phyloP scores from a whole-genome alignment of 2,113 vertebrate genomes.

The Apeltes quadracus region DNA sequence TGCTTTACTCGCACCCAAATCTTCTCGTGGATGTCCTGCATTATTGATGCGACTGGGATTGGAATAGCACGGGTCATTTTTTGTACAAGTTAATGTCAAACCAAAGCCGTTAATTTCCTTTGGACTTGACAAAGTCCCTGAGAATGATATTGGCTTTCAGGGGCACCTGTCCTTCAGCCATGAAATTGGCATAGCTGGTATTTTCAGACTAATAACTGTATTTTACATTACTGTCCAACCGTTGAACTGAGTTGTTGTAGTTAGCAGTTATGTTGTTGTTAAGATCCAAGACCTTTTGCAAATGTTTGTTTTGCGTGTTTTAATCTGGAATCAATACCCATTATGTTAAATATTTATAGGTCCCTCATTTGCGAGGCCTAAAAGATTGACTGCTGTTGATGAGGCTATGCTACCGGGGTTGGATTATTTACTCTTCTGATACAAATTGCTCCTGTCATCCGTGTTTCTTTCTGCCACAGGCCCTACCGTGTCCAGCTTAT shows the following conservation, averaged over 20 bases:
- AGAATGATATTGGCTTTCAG: constrained; percentile 48
- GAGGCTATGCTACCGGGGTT: constrained; percentile 33
- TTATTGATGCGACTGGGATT: constrained; percentile 10
- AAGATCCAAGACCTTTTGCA: constrained; percentile 51
- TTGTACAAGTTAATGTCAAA: constrained; percentile 6
- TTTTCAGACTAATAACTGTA: constrained; percentile 57
- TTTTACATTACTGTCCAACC: constrained; percentile 28
- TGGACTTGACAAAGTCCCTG: constrained; percentile 38
- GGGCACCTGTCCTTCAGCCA: constrained; percentile 19
- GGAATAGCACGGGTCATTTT: not conserved
- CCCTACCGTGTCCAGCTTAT: constrained; percentile 36
- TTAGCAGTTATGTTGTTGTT: constrained; percentile 44
- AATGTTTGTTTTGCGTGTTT: constrained; percentile 55
- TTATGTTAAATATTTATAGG: constrained; percentile 73
- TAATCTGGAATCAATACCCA: constrained; percentile 66
- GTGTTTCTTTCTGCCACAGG: constrained; percentile 43
- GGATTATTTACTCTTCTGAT: constrained; percentile 60
- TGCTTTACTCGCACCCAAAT: not conserved
- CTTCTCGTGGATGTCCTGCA: not conserved
- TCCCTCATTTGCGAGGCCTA: constrained; percentile 57
- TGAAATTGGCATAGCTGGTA: constrained; percentile 47
- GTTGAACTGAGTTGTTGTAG: constrained; percentile 32
- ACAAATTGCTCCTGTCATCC: constrained; percentile 57
- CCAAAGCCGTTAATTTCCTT: constrained; percentile 40
- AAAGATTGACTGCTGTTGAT: constrained; percentile 57